Percentiles rank a stretch among this genome's conserved stretches.
Evolutionary conservation across 2,888 invertebrate species (phyloP).

Genomic region (Agrochola litura): DNA sequence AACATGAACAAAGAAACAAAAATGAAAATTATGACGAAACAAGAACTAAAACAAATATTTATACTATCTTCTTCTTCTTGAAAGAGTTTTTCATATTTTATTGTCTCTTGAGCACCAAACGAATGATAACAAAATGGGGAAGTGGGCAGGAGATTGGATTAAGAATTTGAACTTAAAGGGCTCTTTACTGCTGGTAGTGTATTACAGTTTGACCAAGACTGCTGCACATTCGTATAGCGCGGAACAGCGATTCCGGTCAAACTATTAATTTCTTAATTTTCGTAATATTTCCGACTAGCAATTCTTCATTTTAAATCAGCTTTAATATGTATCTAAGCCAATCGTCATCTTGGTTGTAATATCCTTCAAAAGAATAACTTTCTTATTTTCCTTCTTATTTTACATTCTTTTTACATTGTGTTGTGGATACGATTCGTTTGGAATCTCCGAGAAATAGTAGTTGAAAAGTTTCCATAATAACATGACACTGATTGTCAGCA

Average conservation of each 20-base stretch:
- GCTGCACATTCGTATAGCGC: too few relatives aligned
- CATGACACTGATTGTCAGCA: not conserved
- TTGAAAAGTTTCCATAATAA: conserved; percentile 6
- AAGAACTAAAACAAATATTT: not conserved
- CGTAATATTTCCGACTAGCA: too few relatives aligned
- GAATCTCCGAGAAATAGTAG: not conserved
- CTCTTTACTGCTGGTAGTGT: not conserved
- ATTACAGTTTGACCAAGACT: not conserved
- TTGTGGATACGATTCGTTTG: too few relatives aligned
- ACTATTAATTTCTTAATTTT: too few relatives aligned
- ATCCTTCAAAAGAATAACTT: not conserved
- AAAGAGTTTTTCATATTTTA: not conserved
- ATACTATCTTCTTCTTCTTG: not conserved
- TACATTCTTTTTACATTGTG: not conserved
- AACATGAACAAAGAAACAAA: not conserved
- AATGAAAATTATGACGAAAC: not conserved
- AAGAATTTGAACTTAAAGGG: not conserved
- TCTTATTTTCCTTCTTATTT: not conserved
- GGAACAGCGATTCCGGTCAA: too few relatives aligned
- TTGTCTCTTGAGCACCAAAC: not conserved
- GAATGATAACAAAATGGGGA: not conserved
- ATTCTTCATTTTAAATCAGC: too few relatives aligned
- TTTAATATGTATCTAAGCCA: too few relatives aligned
- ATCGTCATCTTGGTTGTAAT: not conserved
- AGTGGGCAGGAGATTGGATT: too few relatives aligned